phyloP scores from a whole-genome alignment of 2,113 vertebrate species.

The Spea bombifrons region DNA sequence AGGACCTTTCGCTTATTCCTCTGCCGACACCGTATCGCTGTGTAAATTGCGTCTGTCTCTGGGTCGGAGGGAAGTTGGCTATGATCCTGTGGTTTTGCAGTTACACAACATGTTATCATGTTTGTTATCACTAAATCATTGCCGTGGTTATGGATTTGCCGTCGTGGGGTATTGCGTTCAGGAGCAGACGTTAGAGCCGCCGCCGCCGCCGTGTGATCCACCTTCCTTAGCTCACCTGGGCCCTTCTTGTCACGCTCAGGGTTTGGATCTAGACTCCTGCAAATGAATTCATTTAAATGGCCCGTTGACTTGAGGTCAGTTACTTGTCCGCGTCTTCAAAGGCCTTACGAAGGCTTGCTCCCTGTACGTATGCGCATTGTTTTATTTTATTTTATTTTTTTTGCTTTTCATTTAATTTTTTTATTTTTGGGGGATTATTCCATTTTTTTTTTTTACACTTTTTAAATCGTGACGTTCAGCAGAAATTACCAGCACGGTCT shows the following conservation, averaged over 20 bases:
- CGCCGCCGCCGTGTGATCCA: neutral
- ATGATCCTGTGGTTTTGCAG: constrained; percentile 80
- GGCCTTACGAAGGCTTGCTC: too few species aligned
- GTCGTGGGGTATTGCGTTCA: constrained; percentile 65
- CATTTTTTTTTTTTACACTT: neutral
- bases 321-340: too few species aligned
- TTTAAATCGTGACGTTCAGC: neutral
- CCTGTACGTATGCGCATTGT: too few species aligned
- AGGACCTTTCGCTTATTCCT: neutral
- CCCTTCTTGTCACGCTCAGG: neutral
- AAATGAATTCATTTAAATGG: too few species aligned
- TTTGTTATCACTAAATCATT: constrained; percentile 90
- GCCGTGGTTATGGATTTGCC: constrained; percentile 84
- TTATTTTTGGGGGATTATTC: neutral
- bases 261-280: neutral
- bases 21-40: neutral
- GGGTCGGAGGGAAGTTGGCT: constrained; percentile 79
- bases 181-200: constrained; percentile 49
- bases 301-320: too few species aligned
- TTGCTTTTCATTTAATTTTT: neutral
- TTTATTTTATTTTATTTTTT: too few species aligned
- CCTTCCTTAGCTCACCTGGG: neutral
- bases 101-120: constrained; percentile 89
- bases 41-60: constrained; percentile 55
- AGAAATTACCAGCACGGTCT: neutral